These are phyloP conservation scores for Dicerorhinus sumatrensis DNA, from an alignment of 2,113 vertebrate species.

Conservation along the genomic window DNA sequence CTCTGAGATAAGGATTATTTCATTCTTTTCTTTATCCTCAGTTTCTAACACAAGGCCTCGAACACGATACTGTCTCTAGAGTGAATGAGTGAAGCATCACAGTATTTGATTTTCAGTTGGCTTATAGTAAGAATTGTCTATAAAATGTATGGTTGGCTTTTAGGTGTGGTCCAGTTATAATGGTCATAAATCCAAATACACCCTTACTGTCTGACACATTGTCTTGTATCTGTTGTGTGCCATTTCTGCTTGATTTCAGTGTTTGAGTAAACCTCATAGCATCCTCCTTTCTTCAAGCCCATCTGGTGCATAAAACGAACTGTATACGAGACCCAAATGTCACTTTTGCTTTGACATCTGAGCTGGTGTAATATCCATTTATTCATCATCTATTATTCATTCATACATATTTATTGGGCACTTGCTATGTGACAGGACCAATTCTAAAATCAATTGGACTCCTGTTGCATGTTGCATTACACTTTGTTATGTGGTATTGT, in stretches of 20 bases:
- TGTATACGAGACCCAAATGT: not conserved
- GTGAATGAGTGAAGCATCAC: not conserved
- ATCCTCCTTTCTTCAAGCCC: not conserved
- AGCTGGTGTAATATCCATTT: not conserved
- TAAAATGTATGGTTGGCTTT: not conserved
- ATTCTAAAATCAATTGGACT: not conserved
- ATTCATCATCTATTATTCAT: not conserved
- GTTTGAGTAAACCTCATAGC: not conserved
- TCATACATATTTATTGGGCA: slow-evolving; percentile 41
- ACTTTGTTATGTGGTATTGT: not conserved
- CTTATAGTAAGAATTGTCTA: not conserved
- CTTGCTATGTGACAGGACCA: not conserved
- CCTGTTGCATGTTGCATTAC: not conserved
- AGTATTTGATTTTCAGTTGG: not conserved
- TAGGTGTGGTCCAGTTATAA: not conserved
- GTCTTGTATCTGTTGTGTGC: not conserved
- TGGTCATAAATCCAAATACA: not conserved
- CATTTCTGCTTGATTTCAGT: not conserved
- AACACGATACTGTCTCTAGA: not conserved
- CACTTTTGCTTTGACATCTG: slow-evolving; percentile 36
- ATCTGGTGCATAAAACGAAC: not conserved
- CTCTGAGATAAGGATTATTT: not conserved
- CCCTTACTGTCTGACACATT: not conserved
- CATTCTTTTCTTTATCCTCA: not conserved
- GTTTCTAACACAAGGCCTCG: not conserved